Evolutionary conservation across 1,140 invertebrate species (phyloP).

Genomic region (Drosophila nannoptera): DNA sequence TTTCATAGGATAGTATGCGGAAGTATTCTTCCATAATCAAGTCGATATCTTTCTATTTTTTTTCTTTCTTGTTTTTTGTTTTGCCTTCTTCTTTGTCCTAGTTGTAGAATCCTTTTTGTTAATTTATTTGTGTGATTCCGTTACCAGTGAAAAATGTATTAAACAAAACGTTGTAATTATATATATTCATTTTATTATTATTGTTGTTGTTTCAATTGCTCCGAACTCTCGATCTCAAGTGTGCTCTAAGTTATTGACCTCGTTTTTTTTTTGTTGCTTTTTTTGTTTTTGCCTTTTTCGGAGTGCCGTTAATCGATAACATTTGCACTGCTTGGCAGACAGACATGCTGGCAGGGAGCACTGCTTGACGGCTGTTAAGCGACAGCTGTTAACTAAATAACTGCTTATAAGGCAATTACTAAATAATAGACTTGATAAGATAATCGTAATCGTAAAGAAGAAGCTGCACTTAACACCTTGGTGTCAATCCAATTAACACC

Average conservation of each 20-base stretch:
- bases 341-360: too few relatives aligned
- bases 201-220: neutral
- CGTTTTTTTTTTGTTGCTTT: slow-evolving; percentile 7
- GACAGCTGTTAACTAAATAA: neutral
- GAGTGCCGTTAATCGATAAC: slow-evolving; percentile 13
- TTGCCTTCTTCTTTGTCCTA: neutral
- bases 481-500: slow-evolving; percentile 7
- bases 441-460: slow-evolving; percentile 18
- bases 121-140: slow-evolving; percentile 8
- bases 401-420: slow-evolving; percentile 9
- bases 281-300: neutral
- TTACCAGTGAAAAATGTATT: slow-evolving; percentile 26
- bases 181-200: slow-evolving; percentile 9
- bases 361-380: slow-evolving; percentile 3
- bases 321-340: slow-evolving; percentile 5
- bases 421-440: slow-evolving; percentile 7
- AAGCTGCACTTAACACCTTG: neutral
- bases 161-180: slow-evolving; percentile 12
- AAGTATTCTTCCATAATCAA: neutral
- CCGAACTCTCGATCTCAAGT: too few relatives aligned
- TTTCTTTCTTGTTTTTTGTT: slow-evolving; percentile 4
- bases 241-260: too few relatives aligned
- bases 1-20: neutral
- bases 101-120: neutral
- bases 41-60: slow-evolving; percentile 2